These are phyloP conservation scores for Caenorhabditis inopinata DNA, from an alignment of 1,140 invertebrate genomes.

Conservation along the genomic window DNA sequence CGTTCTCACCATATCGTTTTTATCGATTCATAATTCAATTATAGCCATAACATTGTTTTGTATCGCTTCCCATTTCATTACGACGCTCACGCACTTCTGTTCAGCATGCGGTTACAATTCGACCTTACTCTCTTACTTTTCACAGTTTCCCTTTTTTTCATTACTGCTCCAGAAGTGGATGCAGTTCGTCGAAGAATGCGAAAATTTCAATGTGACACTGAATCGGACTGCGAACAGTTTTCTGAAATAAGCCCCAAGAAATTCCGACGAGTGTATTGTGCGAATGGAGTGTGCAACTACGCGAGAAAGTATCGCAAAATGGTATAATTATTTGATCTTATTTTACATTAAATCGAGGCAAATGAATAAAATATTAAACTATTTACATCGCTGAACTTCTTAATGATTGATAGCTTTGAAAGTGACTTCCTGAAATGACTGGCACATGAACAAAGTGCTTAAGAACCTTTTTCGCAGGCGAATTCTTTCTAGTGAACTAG, in stretches of 20 bases:
- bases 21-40: neutral
- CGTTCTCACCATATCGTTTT: neutral
- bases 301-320: neutral
- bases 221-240: neutral
- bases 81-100: no score
- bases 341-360: no score
- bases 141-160: neutral
- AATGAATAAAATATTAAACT: no score
- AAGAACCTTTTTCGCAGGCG: no score
- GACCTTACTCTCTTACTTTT: neutral
- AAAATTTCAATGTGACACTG: neutral
- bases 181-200: neutral
- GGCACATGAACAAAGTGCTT: no score
- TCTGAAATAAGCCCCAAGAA: no score
- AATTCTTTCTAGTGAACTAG: no score
- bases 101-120: neutral
- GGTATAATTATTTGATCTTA: no score
- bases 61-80: neutral
- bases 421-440: no score
- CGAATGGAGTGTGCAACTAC: neutral
- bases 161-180: neutral
- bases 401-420: no score
- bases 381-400: no score
- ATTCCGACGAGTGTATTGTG: neutral
- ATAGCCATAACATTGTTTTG: neutral